Percentiles rank a stretch among this genome's conserved stretches.
phyloP scores from a whole-genome alignment of 2,797 vertebrate genomes.

The Neosilurus hyrtlii region DNA sequence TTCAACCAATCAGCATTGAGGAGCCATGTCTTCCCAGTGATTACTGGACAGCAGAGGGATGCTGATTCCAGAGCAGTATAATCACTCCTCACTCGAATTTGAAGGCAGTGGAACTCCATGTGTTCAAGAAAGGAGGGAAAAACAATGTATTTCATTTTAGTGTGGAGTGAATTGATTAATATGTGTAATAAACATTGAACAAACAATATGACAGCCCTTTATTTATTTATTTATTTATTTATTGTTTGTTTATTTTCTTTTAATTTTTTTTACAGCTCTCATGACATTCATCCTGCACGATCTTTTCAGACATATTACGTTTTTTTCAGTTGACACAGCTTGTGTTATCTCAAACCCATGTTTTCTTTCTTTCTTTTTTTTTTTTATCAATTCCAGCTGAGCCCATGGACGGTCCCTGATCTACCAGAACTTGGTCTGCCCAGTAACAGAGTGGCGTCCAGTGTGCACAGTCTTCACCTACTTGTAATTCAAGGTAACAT shows the following conservation, averaged over 20 bases:
- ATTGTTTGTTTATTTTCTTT: too few species aligned
- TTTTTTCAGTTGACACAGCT: too few species aligned
- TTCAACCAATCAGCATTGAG: background rate
- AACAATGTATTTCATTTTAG: background rate
- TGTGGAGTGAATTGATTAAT: background rate
- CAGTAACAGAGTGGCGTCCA: slow-evolving; percentile 41
- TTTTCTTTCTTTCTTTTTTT: background rate
- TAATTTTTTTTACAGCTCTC: background rate
- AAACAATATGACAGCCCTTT: too few species aligned
- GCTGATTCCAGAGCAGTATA: background rate
- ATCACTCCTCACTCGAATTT: background rate
- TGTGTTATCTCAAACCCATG: background rate
- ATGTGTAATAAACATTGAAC: background rate
- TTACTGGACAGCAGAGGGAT: background rate
- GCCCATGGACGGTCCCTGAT: slow-evolving; percentile 27
- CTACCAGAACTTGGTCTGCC: slow-evolving; percentile 42
- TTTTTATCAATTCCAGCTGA: slow-evolving; percentile 14
- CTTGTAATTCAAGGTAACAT: slow-evolving; percentile 49
- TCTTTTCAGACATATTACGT: too few species aligned
- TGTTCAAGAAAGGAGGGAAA: background rate
- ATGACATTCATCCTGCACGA: background rate
- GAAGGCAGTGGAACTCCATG: too few species aligned
- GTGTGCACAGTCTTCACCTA: slow-evolving; percentile 34
- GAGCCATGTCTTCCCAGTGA: background rate
- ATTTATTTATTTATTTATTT: too few species aligned